These are phyloP conservation scores for Recurvirostra avosetta DNA, from an alignment of 2,113 vertebrate species.

Conservation along the genomic window DNA sequence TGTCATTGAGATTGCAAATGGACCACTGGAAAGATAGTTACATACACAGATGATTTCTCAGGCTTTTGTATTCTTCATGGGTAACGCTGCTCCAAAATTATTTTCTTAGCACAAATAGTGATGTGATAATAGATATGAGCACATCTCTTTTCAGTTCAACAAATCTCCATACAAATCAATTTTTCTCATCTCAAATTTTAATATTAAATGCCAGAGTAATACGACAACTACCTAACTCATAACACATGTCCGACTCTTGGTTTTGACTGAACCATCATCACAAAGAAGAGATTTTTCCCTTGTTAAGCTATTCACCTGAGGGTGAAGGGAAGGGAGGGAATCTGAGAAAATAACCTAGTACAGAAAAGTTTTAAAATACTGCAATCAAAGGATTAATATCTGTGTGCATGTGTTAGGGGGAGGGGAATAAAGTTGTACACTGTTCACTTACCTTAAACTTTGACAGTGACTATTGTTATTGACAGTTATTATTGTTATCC, in stretches of 20 bases:
- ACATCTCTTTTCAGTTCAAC: not conserved
- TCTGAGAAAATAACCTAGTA: not conserved
- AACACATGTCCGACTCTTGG: not conserved
- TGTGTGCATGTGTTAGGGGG: no score
- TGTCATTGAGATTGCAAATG: not conserved
- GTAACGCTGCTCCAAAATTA: not conserved
- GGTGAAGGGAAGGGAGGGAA: fast-evolving
- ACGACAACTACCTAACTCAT: not conserved
- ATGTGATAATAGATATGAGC: not conserved
- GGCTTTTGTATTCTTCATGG: not conserved
- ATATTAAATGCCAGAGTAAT: not conserved
- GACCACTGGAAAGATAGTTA: not conserved
- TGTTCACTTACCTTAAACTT: not conserved
- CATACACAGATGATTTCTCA: not conserved
- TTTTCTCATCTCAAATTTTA: not conserved
- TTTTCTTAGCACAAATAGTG: not conserved
- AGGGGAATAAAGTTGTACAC: not conserved
- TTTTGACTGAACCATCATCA: not conserved
- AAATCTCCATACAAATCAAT: not conserved
- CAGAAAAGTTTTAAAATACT: not conserved
- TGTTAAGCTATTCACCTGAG: not conserved
- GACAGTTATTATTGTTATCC: not conserved
- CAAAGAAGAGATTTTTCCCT: not conserved
- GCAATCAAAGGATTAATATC: not conserved
- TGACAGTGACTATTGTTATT: not conserved